Evolutionary conservation across 2,113 vertebrate species (phyloP).

Genomic region (Callaeas wilsoni): DNA sequence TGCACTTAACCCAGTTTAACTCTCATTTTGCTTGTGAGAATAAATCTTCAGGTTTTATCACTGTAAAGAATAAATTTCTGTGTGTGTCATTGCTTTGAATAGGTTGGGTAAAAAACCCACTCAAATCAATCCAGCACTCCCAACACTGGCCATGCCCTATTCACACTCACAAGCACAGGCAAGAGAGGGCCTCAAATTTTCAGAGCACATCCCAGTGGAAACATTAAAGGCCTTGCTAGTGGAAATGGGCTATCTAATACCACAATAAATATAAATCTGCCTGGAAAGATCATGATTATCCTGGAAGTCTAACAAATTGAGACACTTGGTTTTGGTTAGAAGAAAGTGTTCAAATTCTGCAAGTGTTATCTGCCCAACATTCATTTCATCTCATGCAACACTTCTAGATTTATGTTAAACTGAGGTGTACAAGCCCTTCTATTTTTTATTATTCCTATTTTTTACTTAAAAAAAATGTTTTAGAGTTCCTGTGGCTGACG

Average conservation of each 20-base stretch:
- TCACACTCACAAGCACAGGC: background rate
- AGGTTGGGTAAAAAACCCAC: background rate
- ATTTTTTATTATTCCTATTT: background rate
- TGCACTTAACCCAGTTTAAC: slow-evolving; percentile 21
- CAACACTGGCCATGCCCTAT: background rate
- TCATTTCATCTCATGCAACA: background rate
- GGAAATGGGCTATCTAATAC: background rate
- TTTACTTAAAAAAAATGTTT: background rate
- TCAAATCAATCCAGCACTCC: background rate
- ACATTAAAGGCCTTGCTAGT: background rate
- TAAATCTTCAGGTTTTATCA: background rate
- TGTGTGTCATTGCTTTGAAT: background rate
- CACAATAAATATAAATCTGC: background rate
- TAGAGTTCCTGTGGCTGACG: background rate
- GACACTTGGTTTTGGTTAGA: slow-evolving; percentile 1
- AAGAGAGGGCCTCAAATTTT: background rate
- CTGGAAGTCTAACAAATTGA: background rate
- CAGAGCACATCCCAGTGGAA: background rate
- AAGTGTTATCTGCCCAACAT: background rate
- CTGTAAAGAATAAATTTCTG: background rate
- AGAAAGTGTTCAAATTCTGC: slow-evolving; percentile 1
- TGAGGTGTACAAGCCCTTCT: background rate
- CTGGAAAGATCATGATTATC: background rate
- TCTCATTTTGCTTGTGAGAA: background rate
- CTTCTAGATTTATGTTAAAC: slow-evolving; percentile 6